These are phyloP conservation scores for Ceriagrion tenellum DNA, from an alignment of 2,888 invertebrate genomes.

Conservation along the genomic window DNA sequence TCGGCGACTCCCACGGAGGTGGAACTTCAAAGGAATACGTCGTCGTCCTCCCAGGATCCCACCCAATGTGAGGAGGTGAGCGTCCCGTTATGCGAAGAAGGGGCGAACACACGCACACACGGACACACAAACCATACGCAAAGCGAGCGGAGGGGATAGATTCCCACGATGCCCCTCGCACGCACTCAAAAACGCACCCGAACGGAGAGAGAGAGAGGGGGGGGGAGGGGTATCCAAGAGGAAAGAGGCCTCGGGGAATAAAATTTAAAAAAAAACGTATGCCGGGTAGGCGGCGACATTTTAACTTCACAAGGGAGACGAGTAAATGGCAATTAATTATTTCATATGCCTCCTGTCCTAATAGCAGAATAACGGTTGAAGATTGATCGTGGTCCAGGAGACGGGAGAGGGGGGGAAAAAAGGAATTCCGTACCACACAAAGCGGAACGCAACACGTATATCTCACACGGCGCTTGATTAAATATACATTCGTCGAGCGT, in stretches of 20 bases:
- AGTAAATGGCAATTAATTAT: conserved; percentile 33
- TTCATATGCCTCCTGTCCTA: background rate
- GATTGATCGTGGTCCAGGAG: background rate
- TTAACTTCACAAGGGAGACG: background rate
- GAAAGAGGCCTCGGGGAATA: background rate
- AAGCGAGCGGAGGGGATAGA: conserved; percentile 17
- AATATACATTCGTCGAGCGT: background rate
- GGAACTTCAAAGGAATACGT: conserved; percentile 38
- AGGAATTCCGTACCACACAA: conserved; percentile 1
- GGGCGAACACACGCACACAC: too few relatives aligned
- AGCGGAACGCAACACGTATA: background rate
- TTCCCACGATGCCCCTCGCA: conserved; percentile 38
- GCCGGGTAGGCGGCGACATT: background rate
- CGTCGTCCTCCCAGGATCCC: background rate
- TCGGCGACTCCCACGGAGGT: conserved; percentile 22
- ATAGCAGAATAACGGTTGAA: conserved; percentile 26
- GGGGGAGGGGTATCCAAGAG: background rate
- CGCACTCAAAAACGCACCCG: background rate
- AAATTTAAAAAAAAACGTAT: background rate
- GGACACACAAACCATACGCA: background rate
- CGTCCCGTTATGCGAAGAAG: conserved; percentile 19
- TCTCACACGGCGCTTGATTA: background rate
- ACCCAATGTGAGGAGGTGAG: background rate
- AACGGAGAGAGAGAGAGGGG: background rate
- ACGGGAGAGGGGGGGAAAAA: background rate